Conservation (phyloP, 1,140 invertebrate genomes). For the Penaeus chinensis region DNA sequence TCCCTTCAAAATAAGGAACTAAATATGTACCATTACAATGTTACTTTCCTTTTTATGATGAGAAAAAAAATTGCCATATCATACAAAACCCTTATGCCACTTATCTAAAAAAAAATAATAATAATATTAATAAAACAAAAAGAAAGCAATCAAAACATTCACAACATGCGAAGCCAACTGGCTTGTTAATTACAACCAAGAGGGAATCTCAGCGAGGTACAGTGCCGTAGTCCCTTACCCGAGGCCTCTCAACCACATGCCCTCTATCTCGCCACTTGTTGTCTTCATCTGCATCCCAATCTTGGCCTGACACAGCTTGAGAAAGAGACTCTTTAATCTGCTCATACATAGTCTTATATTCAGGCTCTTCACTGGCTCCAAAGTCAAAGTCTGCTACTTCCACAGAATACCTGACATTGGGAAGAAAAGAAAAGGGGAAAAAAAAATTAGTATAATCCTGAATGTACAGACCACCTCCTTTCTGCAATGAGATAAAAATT, state of each 20-base stretch:
- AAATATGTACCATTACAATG: too few relatives aligned
- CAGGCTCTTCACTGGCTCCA: constrained; percentile 52
- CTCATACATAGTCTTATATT: constrained; percentile 56
- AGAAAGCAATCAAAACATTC: too few relatives aligned
- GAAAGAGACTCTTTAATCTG: constrained; percentile 48
- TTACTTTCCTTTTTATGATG: too few relatives aligned
- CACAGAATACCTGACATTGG: constrained; percentile 44
- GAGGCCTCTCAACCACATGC: constrained; percentile 45
- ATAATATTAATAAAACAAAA: too few relatives aligned
- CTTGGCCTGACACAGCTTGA: constrained; percentile 37
- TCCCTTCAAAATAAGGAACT: too few relatives aligned
- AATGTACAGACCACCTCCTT: neutral
- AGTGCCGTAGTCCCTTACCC: constrained; percentile 56
- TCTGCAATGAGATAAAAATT: neutral
- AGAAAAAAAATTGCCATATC: too few relatives aligned
- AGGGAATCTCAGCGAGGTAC: constrained; percentile 10
- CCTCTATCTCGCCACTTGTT: constrained; percentile 35
- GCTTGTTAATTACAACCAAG: neutral
- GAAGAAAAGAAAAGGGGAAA: neutral
- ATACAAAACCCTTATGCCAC: too few relatives aligned
- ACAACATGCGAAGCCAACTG: too few relatives aligned
- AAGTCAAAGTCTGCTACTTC: constrained; percentile 61
- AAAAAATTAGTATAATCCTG: neutral
- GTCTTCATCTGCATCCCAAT: constrained; percentile 35
- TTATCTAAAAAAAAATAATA: too few relatives aligned